Evolutionary conservation across 2,113 vertebrate species (phyloP), one percentile per base, ranked within the genome.

Genomic region (Ophthalmolycus amberensis): DNA sequence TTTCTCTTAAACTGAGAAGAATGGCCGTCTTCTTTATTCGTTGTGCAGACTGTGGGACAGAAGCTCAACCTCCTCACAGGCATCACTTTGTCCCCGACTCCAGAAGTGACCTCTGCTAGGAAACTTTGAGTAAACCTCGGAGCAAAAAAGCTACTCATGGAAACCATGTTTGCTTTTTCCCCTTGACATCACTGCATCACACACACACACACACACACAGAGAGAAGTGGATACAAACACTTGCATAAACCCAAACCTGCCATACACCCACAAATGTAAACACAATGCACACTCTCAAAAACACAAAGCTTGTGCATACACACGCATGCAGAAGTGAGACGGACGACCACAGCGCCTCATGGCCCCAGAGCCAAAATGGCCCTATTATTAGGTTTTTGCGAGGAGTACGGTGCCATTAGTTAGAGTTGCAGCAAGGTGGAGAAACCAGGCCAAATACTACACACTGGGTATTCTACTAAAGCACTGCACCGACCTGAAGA

Each of bases 61-160:
- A 75, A 52, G 74, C 50, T 52, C 59, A 27, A 73, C 59, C 37
- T 78, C 67, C 67, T 73, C 74, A n/a, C 25, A 27, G 58, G 65
- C 25, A 1, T 72, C 67, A 75, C 75, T 75, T 22, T 42, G 80
- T 85, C 75, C 62, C 60, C 20, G 54, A 72, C 75, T 85, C 34
- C 14, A 27, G 34, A 62, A 83, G 56, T 59, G 76, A 84, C 85
- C 76, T 79, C 81, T 70, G 78, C 59, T 54, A 14, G 86, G 73
- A 90, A 83, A 87, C 77, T 83, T 62, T 84, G 72, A 85, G 85
- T 77, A 85, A 87, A 87, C 74, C 88, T 89, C 15, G 25, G 64
- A 90, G 86, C 79, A 0, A 82, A 91, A 88, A 88, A 85, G 56
- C 83, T 85, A 89, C 88, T 92, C 81, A 71, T 70, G 65, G 83